Percentiles rank a stretch among this genome's conserved stretches.
These are phyloP conservation scores for Hiodon alosoides DNA, from an alignment of 2,113 vertebrate genomes.

Conservation along the genomic window DNA sequence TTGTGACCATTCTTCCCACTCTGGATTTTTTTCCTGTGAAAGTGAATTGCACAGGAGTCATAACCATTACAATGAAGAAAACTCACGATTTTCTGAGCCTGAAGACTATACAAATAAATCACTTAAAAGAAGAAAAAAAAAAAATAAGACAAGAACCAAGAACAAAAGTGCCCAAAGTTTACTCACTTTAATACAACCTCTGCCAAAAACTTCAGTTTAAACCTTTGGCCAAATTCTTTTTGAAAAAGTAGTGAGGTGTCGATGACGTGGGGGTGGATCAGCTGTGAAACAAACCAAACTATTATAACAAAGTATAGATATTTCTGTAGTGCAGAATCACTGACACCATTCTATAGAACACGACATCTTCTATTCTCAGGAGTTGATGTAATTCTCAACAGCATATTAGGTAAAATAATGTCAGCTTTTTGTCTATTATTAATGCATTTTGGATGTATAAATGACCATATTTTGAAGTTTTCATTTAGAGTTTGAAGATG, in stretches of 20 bases:
- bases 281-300: constrained; percentile 49
- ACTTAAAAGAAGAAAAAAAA: background rate
- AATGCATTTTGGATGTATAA: background rate
- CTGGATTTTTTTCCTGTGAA: constrained; percentile 75
- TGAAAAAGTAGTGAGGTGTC: constrained; percentile 83
- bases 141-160: background rate
- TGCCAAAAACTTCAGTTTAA: constrained; percentile 80
- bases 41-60: background rate
- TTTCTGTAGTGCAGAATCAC: background rate
- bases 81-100: background rate
- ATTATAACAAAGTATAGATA: background rate
- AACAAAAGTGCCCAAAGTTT: background rate
- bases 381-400: background rate
- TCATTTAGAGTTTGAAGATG: background rate
- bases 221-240: constrained; percentile 64
- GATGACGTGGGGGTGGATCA: constrained; percentile 81
- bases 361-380: too few species aligned
- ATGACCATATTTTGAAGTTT: background rate
- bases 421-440: background rate
- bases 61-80: background rate
- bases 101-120: background rate
- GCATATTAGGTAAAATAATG: background rate
- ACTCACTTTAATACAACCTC: constrained; percentile 74
- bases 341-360: background rate
- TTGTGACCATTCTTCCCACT: constrained; percentile 65